Percentiles rank a stretch among this genome's conserved stretches.
These are phyloP conservation scores for Megaceryle torquata DNA, from an alignment of 2,113 vertebrate species.

Conservation along the genomic window DNA sequence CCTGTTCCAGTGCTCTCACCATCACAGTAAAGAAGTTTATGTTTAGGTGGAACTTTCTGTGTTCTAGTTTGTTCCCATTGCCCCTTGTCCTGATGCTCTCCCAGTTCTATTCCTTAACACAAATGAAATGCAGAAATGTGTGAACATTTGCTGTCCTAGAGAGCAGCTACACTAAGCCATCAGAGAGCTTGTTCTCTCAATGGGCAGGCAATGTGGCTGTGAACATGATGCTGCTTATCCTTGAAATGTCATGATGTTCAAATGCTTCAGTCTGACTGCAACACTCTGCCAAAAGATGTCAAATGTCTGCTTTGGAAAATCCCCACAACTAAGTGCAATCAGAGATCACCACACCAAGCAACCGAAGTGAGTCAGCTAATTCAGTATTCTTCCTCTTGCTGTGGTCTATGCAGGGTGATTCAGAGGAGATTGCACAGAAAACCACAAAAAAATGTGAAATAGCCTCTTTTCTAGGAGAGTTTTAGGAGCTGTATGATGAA, in stretches of 20 bases:
- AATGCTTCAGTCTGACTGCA: neutral
- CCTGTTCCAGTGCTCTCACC: neutral
- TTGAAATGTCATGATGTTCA: neutral
- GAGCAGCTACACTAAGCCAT: neutral
- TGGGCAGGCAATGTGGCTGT: neutral
- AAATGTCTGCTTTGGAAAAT: constrained; percentile 45
- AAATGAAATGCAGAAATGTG: neutral
- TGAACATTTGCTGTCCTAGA: neutral
- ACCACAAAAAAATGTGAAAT: neutral
- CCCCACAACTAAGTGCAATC: constrained; percentile 18
- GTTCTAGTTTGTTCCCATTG: neutral
- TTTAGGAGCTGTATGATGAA: neutral
- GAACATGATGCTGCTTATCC: neutral
- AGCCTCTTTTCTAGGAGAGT: neutral
- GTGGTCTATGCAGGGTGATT: neutral
- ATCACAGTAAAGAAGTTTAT: neutral
- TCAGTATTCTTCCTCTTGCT: neutral
- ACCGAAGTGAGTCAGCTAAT: constrained; percentile 4
- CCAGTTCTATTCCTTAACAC: neutral
- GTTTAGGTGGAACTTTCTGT: neutral
- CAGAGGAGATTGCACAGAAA: constrained; percentile 3
- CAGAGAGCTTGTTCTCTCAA: neutral
- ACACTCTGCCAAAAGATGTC: neutral
- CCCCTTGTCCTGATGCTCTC: neutral
- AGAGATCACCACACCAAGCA: neutral